phyloP scores from a whole-genome alignment of 1,140 invertebrate species.

The Procambarus clarkii region DNA sequence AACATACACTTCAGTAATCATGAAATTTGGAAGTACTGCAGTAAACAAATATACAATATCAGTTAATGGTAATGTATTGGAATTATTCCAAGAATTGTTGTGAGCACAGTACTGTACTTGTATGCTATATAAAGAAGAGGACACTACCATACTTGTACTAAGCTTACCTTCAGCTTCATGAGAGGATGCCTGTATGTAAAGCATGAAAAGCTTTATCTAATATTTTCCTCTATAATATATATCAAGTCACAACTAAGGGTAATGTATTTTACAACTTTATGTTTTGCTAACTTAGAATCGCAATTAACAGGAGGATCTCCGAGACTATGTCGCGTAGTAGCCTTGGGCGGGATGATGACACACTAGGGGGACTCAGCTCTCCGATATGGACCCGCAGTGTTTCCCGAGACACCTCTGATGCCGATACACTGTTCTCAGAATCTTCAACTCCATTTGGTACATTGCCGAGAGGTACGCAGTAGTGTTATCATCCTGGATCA shows the following conservation, averaged over 20 bases:
- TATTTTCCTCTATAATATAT: neutral
- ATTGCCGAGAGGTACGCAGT: constrained; percentile 68
- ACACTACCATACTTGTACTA: neutral
- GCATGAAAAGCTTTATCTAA: constrained; percentile 7
- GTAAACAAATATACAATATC: too few relatives aligned
- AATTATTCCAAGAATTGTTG: too few relatives aligned
- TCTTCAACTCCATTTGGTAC: constrained; percentile 66
- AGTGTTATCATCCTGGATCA: constrained; percentile 18
- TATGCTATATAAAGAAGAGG: too few relatives aligned
- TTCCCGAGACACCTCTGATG: constrained; percentile 66
- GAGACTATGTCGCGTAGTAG: constrained; percentile 60
- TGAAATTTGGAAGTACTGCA: too few relatives aligned
- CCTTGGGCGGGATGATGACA: constrained; percentile 64
- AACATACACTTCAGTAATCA: too few relatives aligned
- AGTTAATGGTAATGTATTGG: too few relatives aligned
- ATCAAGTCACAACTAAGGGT: neutral
- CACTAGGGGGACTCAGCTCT: constrained; percentile 45
- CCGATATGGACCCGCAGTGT: constrained; percentile 66
- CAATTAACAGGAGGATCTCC: constrained; percentile 38
- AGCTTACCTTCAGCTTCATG: neutral
- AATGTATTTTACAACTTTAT: neutral
- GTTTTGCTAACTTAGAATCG: neutral
- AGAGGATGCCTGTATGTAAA: neutral
- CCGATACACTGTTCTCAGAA: constrained; percentile 66
- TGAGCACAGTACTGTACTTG: too few relatives aligned